A percentile compares a stretch with the other conserved stretches of the same genome.
Evolutionary conservation across 2,797 vertebrate species (phyloP).

Genomic region (Lepus oiostolus): DNA sequence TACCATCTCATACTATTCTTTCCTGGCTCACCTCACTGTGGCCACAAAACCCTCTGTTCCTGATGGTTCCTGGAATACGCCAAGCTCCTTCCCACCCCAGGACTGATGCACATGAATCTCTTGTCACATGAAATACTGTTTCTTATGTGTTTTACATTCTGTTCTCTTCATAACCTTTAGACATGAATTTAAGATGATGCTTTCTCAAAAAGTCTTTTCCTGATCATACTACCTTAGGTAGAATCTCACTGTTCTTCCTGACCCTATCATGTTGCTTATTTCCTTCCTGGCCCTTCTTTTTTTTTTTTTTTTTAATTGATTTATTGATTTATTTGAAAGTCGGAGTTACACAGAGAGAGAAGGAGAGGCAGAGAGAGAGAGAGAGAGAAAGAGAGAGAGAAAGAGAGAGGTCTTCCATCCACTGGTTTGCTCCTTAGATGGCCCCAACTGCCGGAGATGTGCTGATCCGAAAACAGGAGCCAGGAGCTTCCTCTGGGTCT

Average conservation of each 20-base stretch:
- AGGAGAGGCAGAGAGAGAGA: no score
- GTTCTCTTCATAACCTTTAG: neutral
- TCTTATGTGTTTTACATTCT: neutral
- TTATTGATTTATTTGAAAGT: no score
- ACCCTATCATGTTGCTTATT: neutral
- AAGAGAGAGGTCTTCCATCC: no score
- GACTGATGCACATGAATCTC: neutral
- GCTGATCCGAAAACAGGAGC: no score
- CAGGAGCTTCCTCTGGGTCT: no score
- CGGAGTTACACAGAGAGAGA: no score
- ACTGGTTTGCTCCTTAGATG: no score
- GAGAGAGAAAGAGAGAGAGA: no score
- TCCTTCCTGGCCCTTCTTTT: constrained; percentile 7
- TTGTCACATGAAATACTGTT: neutral
- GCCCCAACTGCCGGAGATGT: no score
- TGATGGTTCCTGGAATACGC: neutral
- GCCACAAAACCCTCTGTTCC: neutral
- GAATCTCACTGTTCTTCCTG: neutral
- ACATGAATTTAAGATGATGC: neutral
- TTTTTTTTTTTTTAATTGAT: no score
- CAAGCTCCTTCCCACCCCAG: neutral
- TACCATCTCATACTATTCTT: neutral
- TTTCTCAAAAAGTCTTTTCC: constrained; percentile 1
- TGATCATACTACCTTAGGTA: neutral
- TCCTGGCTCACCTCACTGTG: neutral